A percentile compares a stretch with the other conserved stretches of the same genome.
Conservation (phyloP, 2,113 vertebrate species). For the Gnathonemus echidnorhynchus region DNA sequence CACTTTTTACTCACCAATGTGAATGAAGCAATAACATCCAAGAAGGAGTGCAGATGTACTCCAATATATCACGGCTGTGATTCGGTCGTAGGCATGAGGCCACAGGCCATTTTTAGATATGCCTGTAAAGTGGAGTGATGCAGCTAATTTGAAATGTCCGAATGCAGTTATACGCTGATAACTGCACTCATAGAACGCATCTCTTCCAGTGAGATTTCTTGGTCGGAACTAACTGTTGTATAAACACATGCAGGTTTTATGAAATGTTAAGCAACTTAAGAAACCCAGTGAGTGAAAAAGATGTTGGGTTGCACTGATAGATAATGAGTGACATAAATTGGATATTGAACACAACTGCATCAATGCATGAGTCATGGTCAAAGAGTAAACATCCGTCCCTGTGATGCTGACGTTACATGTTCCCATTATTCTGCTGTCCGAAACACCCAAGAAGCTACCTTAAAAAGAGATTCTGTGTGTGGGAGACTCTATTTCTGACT, state of each 20-base stretch:
- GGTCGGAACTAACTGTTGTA: too few species aligned
- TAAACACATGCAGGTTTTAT: neutral
- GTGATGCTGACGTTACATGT: neutral
- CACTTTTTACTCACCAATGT: neutral
- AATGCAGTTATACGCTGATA: too few species aligned
- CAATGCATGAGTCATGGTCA: neutral
- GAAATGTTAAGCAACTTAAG: neutral
- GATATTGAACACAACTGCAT: neutral
- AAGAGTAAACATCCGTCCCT: neutral
- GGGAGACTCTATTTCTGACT: constrained; percentile 10
- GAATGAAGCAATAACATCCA: neutral
- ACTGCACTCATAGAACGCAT: too few species aligned
- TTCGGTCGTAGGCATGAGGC: too few species aligned
- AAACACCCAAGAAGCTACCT: neutral
- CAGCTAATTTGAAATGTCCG: too few species aligned
- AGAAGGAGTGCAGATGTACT: too few species aligned
- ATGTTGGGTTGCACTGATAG: neutral
- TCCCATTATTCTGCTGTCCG: neutral
- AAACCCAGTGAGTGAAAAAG: neutral
- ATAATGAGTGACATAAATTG: neutral
- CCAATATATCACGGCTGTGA: too few species aligned
- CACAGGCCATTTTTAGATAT: too few species aligned
- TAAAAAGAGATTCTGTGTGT: neutral
- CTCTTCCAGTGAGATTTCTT: too few species aligned
- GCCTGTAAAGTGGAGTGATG: too few species aligned